Percentiles rank a stretch among this genome's conserved stretches.
These are phyloP conservation scores for Thryonomys swinderianus DNA, from an alignment of 2,113 vertebrate genomes.

Conservation along the genomic window DNA sequence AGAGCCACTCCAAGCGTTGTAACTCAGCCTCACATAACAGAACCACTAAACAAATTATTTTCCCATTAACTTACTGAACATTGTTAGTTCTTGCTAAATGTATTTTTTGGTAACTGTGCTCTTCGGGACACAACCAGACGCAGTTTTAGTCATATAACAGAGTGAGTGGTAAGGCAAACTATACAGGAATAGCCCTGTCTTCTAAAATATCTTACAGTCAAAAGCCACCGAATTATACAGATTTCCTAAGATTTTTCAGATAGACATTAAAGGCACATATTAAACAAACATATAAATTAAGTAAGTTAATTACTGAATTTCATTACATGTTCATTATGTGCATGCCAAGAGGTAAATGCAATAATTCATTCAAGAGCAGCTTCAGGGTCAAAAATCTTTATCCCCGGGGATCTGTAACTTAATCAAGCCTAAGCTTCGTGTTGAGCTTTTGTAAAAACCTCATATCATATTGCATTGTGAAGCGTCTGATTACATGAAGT, in stretches of 20 bases:
- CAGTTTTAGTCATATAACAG: neutral
- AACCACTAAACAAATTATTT: neutral
- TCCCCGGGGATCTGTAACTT: neutral
- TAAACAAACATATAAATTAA: slow-evolving; percentile 59
- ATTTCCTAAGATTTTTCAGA: neutral
- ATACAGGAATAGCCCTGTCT: neutral
- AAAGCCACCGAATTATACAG: neutral
- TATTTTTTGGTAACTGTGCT: neutral
- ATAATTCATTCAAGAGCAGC: slow-evolving; percentile 21
- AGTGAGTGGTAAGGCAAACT: neutral
- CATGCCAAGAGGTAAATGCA: neutral
- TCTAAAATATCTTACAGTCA: neutral
- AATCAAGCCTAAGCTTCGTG: neutral
- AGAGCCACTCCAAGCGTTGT: neutral
- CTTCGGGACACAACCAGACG: neutral
- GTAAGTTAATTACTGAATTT: slow-evolving; percentile 49
- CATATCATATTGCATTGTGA: neutral
- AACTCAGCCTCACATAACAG: slow-evolving; percentile 23
- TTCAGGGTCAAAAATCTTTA: slow-evolving; percentile 16
- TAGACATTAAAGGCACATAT: neutral
- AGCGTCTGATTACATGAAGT: neutral
- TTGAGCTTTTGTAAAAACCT: neutral
- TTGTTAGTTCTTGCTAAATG: slow-evolving; percentile 38
- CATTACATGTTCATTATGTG: slow-evolving; percentile 13
- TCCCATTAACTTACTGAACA: slow-evolving; percentile 34